Percentiles rank a stretch among this genome's conserved stretches.
Evolutionary conservation across 2,888 invertebrate genomes (phyloP).

Genomic region (Leptinotarsa rubiginosa): DNA sequence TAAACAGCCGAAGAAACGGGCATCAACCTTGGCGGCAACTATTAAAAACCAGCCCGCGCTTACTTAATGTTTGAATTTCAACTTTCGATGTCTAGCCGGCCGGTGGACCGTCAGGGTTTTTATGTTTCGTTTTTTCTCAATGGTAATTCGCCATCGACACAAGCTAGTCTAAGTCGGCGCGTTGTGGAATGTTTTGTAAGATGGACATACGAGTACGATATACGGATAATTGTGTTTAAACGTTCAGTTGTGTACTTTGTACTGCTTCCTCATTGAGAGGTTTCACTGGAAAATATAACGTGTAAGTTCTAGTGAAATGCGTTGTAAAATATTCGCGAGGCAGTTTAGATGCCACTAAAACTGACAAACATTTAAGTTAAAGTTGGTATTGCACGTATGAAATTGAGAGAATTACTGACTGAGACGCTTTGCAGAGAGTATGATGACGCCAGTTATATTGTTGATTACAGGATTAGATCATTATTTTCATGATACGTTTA

Average conservation of each 20-base stretch:
- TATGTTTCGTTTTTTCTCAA: slow-evolving; percentile 23
- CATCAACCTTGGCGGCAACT: slow-evolving; percentile 41
- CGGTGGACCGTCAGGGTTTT: slow-evolving; percentile 9
- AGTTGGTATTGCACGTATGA: background rate
- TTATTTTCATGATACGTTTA: background rate
- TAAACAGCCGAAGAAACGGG: slow-evolving; percentile 40
- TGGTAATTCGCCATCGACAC: slow-evolving; percentile 9
- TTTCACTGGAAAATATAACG: background rate
- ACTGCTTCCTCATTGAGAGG: slow-evolving; percentile 17
- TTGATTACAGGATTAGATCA: slow-evolving; percentile 10
- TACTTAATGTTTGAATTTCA: slow-evolving; percentile 3
- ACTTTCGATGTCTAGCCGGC: slow-evolving; percentile 31
- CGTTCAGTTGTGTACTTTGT: slow-evolving; percentile 2
- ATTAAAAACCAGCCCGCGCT: slow-evolving; percentile 27
- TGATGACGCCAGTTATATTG: background rate
- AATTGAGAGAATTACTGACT: background rate
- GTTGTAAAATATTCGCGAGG: slow-evolving; percentile 10
- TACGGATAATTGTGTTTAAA: slow-evolving; percentile 6
- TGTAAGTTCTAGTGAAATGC: slow-evolving; percentile 7
- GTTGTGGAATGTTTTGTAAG: slow-evolving; percentile 6
- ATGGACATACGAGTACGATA: background rate
- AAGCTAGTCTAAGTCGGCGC: background rate
- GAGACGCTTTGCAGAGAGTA: background rate
- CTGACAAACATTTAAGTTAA: background rate
- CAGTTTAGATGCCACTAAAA: slow-evolving; percentile 26